Evolutionary conservation across 2,113 vertebrate species (phyloP).

Genomic region (Mirounga angustirostris): DNA sequence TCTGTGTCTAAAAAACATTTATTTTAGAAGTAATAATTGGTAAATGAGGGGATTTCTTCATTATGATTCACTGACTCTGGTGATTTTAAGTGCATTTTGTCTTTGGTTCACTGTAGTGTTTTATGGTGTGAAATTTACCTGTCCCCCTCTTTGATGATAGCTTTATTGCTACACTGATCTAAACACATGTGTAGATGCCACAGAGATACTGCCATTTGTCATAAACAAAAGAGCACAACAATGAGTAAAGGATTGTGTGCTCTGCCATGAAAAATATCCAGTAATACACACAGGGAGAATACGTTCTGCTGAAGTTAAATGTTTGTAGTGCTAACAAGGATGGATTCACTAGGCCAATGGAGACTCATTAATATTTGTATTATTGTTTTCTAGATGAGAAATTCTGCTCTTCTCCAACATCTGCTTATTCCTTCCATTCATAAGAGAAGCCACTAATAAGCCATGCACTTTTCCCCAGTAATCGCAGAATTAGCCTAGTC

Average conservation of each 20-base stretch:
- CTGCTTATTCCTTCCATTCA: background rate
- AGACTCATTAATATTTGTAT: background rate
- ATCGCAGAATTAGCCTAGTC: background rate
- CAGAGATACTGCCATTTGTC: background rate
- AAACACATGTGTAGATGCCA: background rate
- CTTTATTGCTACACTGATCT: background rate
- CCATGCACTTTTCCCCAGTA: accelerated
- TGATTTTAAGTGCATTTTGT: background rate
- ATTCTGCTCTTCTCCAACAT: background rate
- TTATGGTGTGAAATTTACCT: background rate
- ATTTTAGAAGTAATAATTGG: slow-evolving; percentile 64
- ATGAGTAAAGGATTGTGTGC: background rate
- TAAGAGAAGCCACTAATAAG: background rate
- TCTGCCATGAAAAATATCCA: background rate
- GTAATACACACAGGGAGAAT: background rate
- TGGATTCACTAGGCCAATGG: background rate
- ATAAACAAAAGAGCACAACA: background rate
- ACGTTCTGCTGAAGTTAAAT: background rate
- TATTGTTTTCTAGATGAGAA: background rate
- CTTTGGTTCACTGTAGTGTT: background rate
- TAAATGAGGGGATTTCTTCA: slow-evolving; percentile 66
- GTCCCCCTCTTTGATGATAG: background rate
- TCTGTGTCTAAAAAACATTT: slow-evolving; percentile 63
- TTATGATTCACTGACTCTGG: slow-evolving; percentile 52
- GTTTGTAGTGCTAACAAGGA: background rate